Evolutionary conservation across 2,797 vertebrate genomes (phyloP).

Genomic region (Adelosebastes latens): DNA sequence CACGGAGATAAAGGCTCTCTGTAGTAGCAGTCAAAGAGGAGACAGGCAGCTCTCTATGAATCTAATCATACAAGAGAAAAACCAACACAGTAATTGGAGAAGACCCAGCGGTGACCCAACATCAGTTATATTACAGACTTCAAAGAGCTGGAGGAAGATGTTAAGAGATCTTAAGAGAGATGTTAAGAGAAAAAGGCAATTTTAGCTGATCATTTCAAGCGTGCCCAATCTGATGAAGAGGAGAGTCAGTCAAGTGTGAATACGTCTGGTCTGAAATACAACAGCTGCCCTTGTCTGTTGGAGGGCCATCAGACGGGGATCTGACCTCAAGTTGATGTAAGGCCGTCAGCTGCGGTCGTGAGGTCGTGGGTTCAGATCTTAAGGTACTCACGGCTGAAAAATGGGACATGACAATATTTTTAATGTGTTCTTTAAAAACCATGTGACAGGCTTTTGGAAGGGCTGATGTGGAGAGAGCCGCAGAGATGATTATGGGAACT

Average conservation of each 20-base stretch:
- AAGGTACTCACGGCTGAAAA: constrained; percentile 24
- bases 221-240: constrained; percentile 78
- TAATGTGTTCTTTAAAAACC: not conserved
- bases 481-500: not conserved
- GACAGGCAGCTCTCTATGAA: constrained; percentile 64
- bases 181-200: constrained; percentile 71
- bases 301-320: constrained; percentile 55
- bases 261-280: constrained; percentile 75
- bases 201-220: constrained; percentile 77
- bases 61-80: constrained; percentile 69
- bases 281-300: constrained; percentile 81
- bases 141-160: constrained; percentile 81
- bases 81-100: constrained; percentile 77
- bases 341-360: constrained; percentile 51
- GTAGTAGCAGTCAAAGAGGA: constrained; percentile 34
- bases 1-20: constrained; percentile 50
- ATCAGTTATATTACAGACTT: constrained; percentile 81
- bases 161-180: constrained; percentile 77
- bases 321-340: constrained; percentile 65
- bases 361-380: constrained; percentile 65
- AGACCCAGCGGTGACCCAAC: constrained; percentile 69
- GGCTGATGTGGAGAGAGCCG: not conserved
- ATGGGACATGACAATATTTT: constrained; percentile 35
- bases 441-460: not conserved
- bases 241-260: constrained; percentile 79